Conservation (phyloP, 2,797 vertebrate species). For the Clamator glandarius region DNA sequence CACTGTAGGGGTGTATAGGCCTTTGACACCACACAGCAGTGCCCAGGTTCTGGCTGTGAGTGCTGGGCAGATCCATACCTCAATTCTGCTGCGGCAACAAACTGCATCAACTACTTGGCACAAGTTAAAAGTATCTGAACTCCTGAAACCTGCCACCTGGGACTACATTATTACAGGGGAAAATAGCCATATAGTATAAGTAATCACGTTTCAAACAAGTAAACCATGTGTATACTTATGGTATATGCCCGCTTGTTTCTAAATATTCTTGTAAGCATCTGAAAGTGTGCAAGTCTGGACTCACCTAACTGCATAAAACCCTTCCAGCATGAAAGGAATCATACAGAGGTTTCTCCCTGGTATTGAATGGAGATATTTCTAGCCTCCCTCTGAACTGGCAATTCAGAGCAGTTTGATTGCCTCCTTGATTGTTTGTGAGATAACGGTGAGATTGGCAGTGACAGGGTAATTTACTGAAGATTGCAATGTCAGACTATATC, state of each 20-base stretch:
- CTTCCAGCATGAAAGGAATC: conserved; percentile 27
- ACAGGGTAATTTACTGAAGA: conserved; percentile 85
- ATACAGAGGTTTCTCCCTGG: conserved; percentile 18
- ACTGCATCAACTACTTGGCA: neutral
- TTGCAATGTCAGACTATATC: conserved; percentile 82
- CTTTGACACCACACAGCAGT: neutral
- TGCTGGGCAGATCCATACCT: neutral
- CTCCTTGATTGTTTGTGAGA: conserved; percentile 84
- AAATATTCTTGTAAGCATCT: neutral
- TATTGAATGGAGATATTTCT: conserved; percentile 65
- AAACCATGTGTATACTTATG: neutral
- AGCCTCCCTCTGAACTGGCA: conserved; percentile 75
- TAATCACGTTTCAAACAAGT: neutral
- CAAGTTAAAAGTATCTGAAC: neutral
- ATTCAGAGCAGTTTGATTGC: conserved; percentile 82
- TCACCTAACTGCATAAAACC: conserved; percentile 4
- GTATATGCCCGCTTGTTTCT: neutral
- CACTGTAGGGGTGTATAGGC: neutral
- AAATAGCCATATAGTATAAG: neutral
- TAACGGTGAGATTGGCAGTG: conserved; percentile 82
- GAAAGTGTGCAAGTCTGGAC: neutral
- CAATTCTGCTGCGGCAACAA: neutral
- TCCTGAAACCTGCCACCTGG: neutral
- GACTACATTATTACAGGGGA: neutral
- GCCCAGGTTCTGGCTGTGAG: neutral